Percentiles rank a stretch among this genome's conserved stretches.
Evolutionary conservation across 2,113 vertebrate species (phyloP).

Genomic region (Hystrix cristata): DNA sequence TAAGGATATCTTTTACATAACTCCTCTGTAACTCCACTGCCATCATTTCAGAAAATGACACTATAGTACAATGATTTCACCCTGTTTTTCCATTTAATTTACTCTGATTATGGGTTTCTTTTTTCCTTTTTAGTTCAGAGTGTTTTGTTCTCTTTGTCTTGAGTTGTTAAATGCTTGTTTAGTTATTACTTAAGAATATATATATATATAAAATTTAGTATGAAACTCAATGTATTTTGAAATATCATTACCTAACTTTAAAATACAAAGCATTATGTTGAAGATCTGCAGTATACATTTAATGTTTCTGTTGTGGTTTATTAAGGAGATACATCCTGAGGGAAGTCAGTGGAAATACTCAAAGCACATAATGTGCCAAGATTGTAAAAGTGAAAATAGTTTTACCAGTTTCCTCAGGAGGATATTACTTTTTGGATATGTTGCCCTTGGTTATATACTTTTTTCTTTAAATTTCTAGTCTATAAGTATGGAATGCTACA

Average conservation of each 20-base stretch:
- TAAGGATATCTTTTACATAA: conserved; percentile 19
- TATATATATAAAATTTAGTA: background rate
- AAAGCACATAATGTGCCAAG: background rate
- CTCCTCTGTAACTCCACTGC: background rate
- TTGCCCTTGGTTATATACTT: background rate
- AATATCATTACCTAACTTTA: conserved; percentile 51
- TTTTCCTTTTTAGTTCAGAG: background rate
- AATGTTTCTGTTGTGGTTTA: conserved; percentile 47
- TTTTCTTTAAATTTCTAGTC: conserved; percentile 31
- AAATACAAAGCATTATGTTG: conserved; percentile 5
- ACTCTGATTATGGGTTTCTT: background rate
- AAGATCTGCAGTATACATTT: background rate
- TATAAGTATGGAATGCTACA: background rate
- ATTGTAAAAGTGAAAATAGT: background rate
- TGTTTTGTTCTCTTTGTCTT: conserved; percentile 6
- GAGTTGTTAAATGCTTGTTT: background rate
- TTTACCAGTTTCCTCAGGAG: background rate
- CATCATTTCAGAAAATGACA: background rate
- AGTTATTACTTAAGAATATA: background rate
- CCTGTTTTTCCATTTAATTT: background rate
- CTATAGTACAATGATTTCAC: background rate
- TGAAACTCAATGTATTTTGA: conserved; percentile 26
- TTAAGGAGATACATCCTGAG: conserved; percentile 67
- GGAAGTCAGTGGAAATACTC: background rate
- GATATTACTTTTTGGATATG: conserved; percentile 34